Percentiles rank a stretch among this genome's conserved stretches.
Evolutionary conservation across 2,888 invertebrate genomes (phyloP).

Genomic region (Drosophila maculinotata): DNA sequence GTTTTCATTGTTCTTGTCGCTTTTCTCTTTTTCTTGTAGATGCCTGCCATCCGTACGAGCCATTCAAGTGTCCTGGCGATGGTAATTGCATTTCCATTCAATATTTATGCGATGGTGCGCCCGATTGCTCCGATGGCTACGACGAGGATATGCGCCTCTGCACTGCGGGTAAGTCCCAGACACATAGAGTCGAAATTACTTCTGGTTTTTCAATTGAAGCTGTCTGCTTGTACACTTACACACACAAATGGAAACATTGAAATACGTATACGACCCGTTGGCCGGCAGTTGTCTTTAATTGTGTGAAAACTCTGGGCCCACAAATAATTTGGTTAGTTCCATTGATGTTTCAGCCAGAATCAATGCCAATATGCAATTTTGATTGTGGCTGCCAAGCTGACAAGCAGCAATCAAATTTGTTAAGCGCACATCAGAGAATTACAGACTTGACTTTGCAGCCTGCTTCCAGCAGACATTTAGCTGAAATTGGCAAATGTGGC

Average conservation of each 20-base stretch:
- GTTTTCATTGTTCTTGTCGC: slow-evolving; percentile 9
- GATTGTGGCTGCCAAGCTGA: slow-evolving; percentile 30
- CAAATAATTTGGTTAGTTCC: slow-evolving; percentile 21
- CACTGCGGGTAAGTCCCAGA: slow-evolving; percentile 91
- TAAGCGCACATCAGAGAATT: slow-evolving; percentile 7
- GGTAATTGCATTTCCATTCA: slow-evolving; percentile 98
- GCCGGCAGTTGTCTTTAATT: slow-evolving; percentile 22
- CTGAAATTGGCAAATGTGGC: slow-evolving; percentile 24
- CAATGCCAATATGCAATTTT: slow-evolving; percentile 30
- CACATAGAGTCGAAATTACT: background rate
- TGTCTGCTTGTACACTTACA: background rate
- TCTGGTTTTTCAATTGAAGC: slow-evolving; percentile 11
- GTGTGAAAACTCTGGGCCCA: slow-evolving; percentile 21
- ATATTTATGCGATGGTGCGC: slow-evolving; percentile 97
- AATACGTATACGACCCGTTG: slow-evolving; percentile 6
- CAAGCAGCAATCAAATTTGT: slow-evolving; percentile 28
- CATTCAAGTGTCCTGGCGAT: slow-evolving; percentile 97
- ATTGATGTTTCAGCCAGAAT: slow-evolving; percentile 30
- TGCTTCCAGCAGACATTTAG: slow-evolving; percentile 26
- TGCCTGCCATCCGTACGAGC: slow-evolving; percentile 97
- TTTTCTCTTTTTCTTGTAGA: slow-evolving; percentile 85
- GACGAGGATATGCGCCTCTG: slow-evolving; percentile 97
- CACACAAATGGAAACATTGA: slow-evolving; percentile 4
- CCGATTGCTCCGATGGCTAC: slow-evolving; percentile 97
- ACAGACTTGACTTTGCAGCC: slow-evolving; percentile 8